phyloP scores from a whole-genome alignment of 1,140 invertebrate species.

The Camponotus pennsylvanicus region DNA sequence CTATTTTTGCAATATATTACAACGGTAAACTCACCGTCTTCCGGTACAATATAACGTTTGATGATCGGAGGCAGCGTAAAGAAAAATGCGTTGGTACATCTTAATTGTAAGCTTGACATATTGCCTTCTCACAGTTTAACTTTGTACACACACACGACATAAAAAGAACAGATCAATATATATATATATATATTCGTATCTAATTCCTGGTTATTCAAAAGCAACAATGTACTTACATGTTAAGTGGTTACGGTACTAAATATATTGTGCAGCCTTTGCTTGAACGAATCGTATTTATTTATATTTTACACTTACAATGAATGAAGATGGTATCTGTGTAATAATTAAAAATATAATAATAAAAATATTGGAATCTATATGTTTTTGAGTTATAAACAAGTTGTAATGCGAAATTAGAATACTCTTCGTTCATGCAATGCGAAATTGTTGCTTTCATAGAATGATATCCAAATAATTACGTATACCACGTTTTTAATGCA shows the following conservation, averaged over 20 bases:
- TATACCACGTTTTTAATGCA: background rate
- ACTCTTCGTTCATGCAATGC: constrained; percentile 24
- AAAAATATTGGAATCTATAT: background rate
- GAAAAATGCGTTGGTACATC: constrained; percentile 59
- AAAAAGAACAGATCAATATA: constrained; percentile 48
- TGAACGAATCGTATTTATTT: constrained; percentile 52
- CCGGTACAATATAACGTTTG: constrained; percentile 80
- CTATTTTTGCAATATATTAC: constrained; percentile 81
- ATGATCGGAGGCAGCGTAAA: constrained; percentile 31
- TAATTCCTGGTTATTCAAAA: constrained; percentile 70
- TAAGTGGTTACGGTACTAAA: constrained; percentile 65
- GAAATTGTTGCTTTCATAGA: constrained; percentile 43
- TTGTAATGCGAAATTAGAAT: background rate
- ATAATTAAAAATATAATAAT: background rate
- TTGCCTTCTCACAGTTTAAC: constrained; percentile 60
- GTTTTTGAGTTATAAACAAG: constrained; percentile 5
- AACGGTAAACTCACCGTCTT: constrained; percentile 81
- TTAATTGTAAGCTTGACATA: constrained; percentile 67
- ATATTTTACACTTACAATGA: background rate
- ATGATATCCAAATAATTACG: background rate
- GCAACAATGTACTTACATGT: constrained; percentile 68
- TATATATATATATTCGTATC: constrained; percentile 50
- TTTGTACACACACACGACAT: constrained; percentile 52
- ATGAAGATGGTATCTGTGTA: background rate
- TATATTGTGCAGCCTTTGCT: constrained; percentile 63